Evolutionary conservation across 2,888 invertebrate species (phyloP).

Genomic region (Drosophila meridionalis): DNA sequence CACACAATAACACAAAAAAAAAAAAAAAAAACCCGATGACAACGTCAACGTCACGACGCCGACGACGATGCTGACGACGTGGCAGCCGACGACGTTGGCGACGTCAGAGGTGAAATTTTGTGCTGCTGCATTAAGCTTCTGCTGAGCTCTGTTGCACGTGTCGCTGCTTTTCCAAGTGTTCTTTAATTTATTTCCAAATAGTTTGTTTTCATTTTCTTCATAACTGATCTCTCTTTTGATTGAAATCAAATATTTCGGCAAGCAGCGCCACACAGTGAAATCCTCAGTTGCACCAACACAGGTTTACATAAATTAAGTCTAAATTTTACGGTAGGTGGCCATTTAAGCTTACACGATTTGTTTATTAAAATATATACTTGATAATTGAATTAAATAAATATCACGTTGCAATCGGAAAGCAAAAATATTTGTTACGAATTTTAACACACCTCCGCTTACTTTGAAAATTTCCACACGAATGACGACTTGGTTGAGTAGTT

Average conservation of each 20-base stretch:
- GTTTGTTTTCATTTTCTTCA: neutral
- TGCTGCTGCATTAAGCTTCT: neutral
- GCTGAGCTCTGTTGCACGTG: neutral
- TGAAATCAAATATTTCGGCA: neutral
- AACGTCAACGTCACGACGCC: slow-evolving; percentile 29
- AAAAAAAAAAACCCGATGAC: slow-evolving; percentile 24
- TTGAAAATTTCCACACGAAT: slow-evolving; percentile 72
- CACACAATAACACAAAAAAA: slow-evolving; percentile 41
- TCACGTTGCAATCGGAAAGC: slow-evolving; percentile 8
- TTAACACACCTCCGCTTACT: slow-evolving; percentile 63
- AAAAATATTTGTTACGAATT: neutral
- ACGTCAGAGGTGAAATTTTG: slow-evolving; percentile 66
- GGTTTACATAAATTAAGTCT: neutral
- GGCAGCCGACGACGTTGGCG: slow-evolving; percentile 56
- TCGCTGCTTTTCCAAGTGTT: neutral
- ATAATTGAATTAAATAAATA: slow-evolving; percentile 13
- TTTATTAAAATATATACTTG: neutral
- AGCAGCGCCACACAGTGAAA: neutral
- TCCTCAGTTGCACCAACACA: neutral
- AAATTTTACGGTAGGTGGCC: too few relatives aligned
- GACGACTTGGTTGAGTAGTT: slow-evolving; percentile 38
- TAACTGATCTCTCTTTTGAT: neutral
- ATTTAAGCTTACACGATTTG: neutral
- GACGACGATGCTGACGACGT: slow-evolving; percentile 66
- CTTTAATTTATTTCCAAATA: neutral